Percentiles rank a stretch among this genome's conserved stretches.
phyloP scores from a whole-genome alignment of 2,888 invertebrate species.

The Callyntrura sp. region DNA sequence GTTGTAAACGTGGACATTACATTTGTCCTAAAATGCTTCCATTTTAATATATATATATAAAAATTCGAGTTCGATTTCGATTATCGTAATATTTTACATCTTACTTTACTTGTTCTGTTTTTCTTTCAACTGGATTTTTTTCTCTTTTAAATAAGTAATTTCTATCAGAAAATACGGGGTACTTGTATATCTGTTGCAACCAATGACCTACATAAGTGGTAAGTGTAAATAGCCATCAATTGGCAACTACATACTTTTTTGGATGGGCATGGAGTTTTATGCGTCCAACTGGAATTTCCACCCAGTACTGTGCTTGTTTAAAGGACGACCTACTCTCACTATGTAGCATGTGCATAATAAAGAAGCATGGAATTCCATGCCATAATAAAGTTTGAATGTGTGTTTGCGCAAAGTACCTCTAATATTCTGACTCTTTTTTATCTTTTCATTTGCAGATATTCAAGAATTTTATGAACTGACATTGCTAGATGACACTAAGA shows the following conservation, averaged over 20 bases:
- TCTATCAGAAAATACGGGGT: neutral
- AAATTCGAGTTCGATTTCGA: neutral
- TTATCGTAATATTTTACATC: neutral
- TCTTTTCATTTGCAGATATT: constrained; percentile 90
- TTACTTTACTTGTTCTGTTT: neutral
- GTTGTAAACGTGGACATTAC: neutral
- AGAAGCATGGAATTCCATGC: neutral
- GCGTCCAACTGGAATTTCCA: neutral
- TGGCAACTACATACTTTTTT: neutral
- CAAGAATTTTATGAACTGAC: constrained; percentile 99
- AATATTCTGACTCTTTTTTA: constrained; percentile 13
- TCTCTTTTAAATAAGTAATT: neutral
- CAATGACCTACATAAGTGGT: neutral
- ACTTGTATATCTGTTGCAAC: constrained; percentile 6
- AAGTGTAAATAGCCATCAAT: neutral
- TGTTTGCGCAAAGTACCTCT: neutral
- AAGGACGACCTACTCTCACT: neutral
- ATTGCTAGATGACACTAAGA: constrained; percentile 97
- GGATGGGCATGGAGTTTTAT: neutral
- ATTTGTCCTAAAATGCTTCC: neutral
- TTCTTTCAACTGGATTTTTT: neutral
- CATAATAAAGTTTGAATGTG: neutral
- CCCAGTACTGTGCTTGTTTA: neutral
- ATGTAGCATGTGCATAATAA: neutral
- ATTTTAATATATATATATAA: neutral